Percentiles rank a stretch among this genome's conserved stretches.
These are phyloP conservation scores for Congeria kusceri DNA, from an alignment of 2,888 invertebrate genomes.

Conservation along the genomic window DNA sequence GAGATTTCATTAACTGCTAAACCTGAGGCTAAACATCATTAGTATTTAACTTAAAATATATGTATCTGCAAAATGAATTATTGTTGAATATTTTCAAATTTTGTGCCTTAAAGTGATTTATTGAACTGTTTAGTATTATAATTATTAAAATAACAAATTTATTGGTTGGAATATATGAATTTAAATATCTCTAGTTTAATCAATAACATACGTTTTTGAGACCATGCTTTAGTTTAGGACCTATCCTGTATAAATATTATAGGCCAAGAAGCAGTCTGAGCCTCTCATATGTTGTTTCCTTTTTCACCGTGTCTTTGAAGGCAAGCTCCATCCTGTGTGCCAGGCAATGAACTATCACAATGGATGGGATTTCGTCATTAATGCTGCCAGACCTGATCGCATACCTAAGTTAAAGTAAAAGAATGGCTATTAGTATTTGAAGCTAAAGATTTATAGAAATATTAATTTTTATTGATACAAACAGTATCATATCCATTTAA, in stretches of 20 bases:
- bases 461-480: neutral
- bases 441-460: neutral
- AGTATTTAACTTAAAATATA: no score
- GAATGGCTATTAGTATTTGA: neutral
- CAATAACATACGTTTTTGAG: neutral
- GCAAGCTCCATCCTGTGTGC: constrained; percentile 44
- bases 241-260: constrained; percentile 35
- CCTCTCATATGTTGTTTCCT: constrained; percentile 30
- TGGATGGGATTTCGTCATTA: constrained; percentile 27
- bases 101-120: no score
- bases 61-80: no score
- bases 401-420: constrained; percentile 30
- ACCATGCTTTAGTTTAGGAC: constrained; percentile 32
- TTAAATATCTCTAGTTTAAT: no score
- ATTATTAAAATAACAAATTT: no score
- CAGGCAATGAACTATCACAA: constrained; percentile 27
- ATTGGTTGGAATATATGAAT: no score
- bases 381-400: constrained; percentile 39
- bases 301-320: constrained; percentile 48
- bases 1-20: no score
- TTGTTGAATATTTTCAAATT: no score
- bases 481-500: no score
- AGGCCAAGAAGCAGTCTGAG: constrained; percentile 34
- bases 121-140: no score
- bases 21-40: no score